These are phyloP conservation scores for Akabosia matsudoensis DNA, from an alignment of 1,140 invertebrate genomes.

Conservation along the genomic window DNA sequence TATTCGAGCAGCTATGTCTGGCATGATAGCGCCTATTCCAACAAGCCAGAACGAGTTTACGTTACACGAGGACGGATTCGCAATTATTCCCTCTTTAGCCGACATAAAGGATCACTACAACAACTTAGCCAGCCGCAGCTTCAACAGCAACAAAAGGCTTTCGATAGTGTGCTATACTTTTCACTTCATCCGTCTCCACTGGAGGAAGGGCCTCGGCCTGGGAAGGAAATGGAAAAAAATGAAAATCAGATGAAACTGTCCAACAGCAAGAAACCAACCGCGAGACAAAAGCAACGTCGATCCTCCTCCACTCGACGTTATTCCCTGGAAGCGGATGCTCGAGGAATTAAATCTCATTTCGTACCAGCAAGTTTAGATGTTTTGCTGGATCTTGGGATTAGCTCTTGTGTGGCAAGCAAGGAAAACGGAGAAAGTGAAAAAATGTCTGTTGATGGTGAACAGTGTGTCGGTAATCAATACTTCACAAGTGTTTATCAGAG, in stretches of 20 bases:
- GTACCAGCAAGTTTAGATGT: neutral
- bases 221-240: neutral
- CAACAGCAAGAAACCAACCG: neutral
- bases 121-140: neutral
- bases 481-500: neutral
- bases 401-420: neutral
- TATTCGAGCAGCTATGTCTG: neutral
- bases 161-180: neutral
- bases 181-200: neutral
- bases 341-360: conserved; percentile 13
- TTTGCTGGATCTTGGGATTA: neutral
- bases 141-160: neutral
- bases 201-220: neutral
- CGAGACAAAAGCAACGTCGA: neutral
- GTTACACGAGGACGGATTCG: neutral
- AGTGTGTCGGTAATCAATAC: conserved; percentile 1
- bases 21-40: conserved; percentile 5
- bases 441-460: neutral
- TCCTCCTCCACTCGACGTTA: neutral
- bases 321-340: neutral
- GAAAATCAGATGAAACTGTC: neutral
- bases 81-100: neutral
- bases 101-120: neutral
- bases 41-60: neutral
- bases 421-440: neutral